phyloP scores from a whole-genome alignment of 1,140 invertebrate genomes.

The Conus ventricosus region DNA sequence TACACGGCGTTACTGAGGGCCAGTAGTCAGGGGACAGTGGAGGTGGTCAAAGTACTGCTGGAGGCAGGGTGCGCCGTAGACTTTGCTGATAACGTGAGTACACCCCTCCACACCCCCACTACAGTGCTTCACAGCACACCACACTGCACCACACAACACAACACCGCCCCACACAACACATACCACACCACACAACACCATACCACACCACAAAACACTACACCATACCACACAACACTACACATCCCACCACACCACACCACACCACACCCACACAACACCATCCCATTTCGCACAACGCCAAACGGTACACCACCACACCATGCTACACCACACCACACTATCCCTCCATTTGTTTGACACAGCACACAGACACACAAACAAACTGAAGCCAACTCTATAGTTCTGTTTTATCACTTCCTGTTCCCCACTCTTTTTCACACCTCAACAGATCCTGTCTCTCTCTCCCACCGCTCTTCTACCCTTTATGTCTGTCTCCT shows the following conservation, averaged over 20 bases:
- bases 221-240: background rate
- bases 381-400: no score
- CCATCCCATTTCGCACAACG: background rate
- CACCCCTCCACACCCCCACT: no score
- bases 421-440: background rate
- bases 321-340: background rate
- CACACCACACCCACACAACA: background rate
- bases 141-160: background rate
- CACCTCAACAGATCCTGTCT: no score
- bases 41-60: conserved; percentile 62
- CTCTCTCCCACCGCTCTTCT: background rate
- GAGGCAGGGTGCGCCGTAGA: conserved; percentile 62
- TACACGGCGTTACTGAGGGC: conserved; percentile 70
- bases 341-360: background rate
- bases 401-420: background rate
- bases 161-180: background rate
- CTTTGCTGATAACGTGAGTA: conserved; percentile 68
- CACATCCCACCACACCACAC: background rate
- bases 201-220: background rate
- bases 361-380: no score
- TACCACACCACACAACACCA: background rate
- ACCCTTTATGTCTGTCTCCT: no score
- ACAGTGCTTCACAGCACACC: background rate
- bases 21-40: conserved; percentile 68
- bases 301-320: background rate